Percentiles rank a stretch among this genome's conserved stretches.
Evolutionary conservation across 2,113 vertebrate species (phyloP).

Genomic region (Poeciliopsis turrubarensis): DNA sequence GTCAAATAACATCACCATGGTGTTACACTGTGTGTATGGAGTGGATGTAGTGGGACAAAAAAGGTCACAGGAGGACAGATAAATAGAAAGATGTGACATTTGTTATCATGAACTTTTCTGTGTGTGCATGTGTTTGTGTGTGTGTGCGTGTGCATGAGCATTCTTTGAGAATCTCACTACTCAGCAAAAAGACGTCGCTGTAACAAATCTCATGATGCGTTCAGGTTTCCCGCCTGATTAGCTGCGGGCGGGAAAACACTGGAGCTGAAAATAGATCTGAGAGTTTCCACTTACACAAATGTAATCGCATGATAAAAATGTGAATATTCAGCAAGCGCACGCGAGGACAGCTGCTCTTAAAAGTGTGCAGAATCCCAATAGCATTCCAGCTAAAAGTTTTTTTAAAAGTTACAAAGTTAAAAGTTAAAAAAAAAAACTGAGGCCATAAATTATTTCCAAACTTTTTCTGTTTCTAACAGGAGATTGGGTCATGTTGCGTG

Average conservation of each 20-base stretch:
- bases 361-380: no score
- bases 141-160: slow-evolving; percentile 12
- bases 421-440: no score
- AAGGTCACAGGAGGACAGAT: slow-evolving; percentile 37
- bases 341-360: no score
- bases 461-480: no score
- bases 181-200: slow-evolving; percentile 42
- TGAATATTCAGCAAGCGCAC: not conserved
- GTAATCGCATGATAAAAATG: not conserved
- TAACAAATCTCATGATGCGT: slow-evolving; percentile 39
- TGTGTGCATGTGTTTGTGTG: no score
- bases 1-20: slow-evolving; percentile 62
- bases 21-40: slow-evolving; percentile 21
- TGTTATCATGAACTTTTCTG: slow-evolving; percentile 21
- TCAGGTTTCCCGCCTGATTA: not conserved
- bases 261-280: slow-evolving; percentile 54
- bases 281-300: not conserved
- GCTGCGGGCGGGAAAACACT: not conserved
- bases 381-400: no score
- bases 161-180: slow-evolving; percentile 69
- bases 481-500: no score
- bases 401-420: no score
- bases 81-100: slow-evolving; percentile 47
- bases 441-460: no score
- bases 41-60: slow-evolving; percentile 34